Base-by-base conservation (phyloP, 1,140 invertebrate species). In the Camponotus vicinus region DNA sequence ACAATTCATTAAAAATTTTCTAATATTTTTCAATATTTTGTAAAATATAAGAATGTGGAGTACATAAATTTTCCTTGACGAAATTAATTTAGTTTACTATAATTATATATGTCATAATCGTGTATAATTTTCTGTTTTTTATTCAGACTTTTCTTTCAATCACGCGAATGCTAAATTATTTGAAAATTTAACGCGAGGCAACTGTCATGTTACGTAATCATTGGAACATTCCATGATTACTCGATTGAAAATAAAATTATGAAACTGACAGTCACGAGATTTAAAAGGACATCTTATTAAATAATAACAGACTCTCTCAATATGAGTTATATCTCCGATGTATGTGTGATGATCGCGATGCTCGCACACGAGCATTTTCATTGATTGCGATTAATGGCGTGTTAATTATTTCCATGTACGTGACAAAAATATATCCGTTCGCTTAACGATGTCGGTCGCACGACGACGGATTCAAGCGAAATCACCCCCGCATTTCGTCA, bases 391-490 rank as follows among this genome's bases (percentile, higher is more conserved):
- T 83, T 83, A 83, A 61, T 55, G 79, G 37, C 69, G 55, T 55
- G 79, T 83, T 83, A 83, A 83, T 83, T 83, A 83, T 70, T 83
- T 40, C 57, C 69, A 42, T 21, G 55, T 42, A 83, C 79, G 79
- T 83, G 79, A 83, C 79, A 75, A 83, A 83, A 83, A 83, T 83
- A 83, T 70, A 75, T 83, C 55, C 42, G 69, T 83, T 57, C 79
- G 27, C n/a, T 61, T 73, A 83, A 73, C 69, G 69, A 70, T 57
- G 55, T 75, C 79, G 40, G 69, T n/a, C 55, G 37, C 79, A 83
- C 79, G 69, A 40, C 64, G 66, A 66, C 55, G 27, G 18, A n/a
- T 49, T 21, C 69, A 69, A 73, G n/a, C 69, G 40, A 63, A 63
- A 63, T 49, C 57, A 73, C 34, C 79, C 67, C 69, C 55, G 52